Base-by-base conservation (phyloP, 2,888 invertebrate genomes). In the Agriopis aurantiaria region DNA sequence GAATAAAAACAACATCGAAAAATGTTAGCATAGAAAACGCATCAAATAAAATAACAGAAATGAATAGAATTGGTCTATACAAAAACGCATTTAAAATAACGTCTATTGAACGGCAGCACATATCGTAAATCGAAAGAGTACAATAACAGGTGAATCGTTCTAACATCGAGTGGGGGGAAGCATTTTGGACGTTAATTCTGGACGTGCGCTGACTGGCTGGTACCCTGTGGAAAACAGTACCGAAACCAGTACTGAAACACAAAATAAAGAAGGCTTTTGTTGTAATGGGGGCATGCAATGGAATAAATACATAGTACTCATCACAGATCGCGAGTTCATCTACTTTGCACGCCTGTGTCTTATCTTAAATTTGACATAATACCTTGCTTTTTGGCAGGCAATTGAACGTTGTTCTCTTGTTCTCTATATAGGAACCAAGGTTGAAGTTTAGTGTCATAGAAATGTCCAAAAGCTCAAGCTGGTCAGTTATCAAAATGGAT, bases 151-250 rank as follows among this genome's bases (percentile, higher is more conserved):
- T 65, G 65, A 70, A 68, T 71, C 65, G 71, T 59, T 53, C 56
- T 57, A 65, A 53, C 60, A 23, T 57, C 64, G 40, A 69, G 59
- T 55, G 48, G 72, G 7, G 43, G 23, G 57, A 48, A 65, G 60
- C 65, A 55, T 80, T 80, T 75, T 70, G 77, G 77, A 75, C 80
- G 81, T 85, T 80, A 82, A 84, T 83, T 81, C 72, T 66, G 78
- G 65, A 84, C 84, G 84, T 85, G 84, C 74, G 74, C 68, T 67
- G 79, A 78, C 78, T 81, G 70, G 66, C n/a, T 68, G 33, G 52
- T 14, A 1, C 4, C 9, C 33, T n/a, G 14, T 69, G 59, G 33
- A 45, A 58, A 11, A 46, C 62, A 6, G 62, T 62, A 41, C 14
- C 40, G 8, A 11, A 46, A 12, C 11, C 62, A 6, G 62, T 62